These are phyloP conservation scores for Pterophyllum scalare DNA, from an alignment of 2,113 vertebrate genomes.

Conservation along the genomic window DNA sequence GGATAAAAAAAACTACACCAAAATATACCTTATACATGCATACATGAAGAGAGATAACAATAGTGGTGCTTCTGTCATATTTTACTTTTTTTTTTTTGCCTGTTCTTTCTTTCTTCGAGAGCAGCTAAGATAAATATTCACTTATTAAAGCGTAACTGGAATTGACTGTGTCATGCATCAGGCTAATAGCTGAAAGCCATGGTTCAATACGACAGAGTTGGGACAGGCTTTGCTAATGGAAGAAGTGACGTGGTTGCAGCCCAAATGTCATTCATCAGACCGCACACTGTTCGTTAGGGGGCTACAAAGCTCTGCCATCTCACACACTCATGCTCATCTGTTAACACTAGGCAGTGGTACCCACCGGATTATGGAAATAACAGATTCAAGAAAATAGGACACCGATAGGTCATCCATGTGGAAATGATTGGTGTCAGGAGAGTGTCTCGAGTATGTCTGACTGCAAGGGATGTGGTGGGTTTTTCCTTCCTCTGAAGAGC, in stretches of 20 bases:
- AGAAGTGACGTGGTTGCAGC: conserved; percentile 95
- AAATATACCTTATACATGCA: conserved; percentile 11
- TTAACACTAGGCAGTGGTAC: conserved; percentile 88
- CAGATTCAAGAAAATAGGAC: conserved; percentile 78
- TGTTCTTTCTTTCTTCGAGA: conserved; percentile 55
- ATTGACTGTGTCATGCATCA: conserved; percentile 98
- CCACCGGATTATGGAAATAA: conserved; percentile 83
- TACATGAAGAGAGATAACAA: conserved; percentile 76
- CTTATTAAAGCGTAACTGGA: conserved; percentile 96
- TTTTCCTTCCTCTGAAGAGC: conserved; percentile 59
- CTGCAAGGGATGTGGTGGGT: conserved; percentile 47
- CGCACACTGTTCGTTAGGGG: conserved; percentile 88
- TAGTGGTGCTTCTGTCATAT: conserved; percentile 58
- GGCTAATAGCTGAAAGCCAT: conserved; percentile 91
- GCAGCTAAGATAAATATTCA: conserved; percentile 89
- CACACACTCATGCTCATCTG: conserved; percentile 89
- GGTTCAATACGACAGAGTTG: conserved; percentile 96
- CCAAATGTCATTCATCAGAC: conserved; percentile 94
- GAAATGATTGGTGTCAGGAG: conserved; percentile 78
- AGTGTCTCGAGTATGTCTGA: conserved; percentile 73
- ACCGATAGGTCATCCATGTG: conserved; percentile 77
- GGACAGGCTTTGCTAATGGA: conserved; percentile 97
- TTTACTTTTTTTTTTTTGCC: conserved; percentile 45
- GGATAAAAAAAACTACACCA: conserved; percentile 40
- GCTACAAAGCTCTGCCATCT: conserved; percentile 92